A percentile compares a stretch with the other conserved stretches of the same genome.
These are phyloP conservation scores for Aphelocoma californica DNA, from an alignment of 2,797 vertebrate genomes.

Conservation along the genomic window DNA sequence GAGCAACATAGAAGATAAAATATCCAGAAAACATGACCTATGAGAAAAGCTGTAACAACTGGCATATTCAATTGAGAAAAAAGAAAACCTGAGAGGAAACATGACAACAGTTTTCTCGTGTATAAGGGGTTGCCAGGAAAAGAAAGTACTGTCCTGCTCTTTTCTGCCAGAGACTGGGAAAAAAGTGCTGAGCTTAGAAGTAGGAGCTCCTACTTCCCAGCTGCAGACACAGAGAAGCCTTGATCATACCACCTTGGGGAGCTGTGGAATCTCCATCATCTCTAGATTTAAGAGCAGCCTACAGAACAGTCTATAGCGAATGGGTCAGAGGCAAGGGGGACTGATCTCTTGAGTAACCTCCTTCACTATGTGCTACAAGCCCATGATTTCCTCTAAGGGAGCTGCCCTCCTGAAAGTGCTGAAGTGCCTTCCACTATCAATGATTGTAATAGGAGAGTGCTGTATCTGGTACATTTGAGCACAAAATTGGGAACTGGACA, in stretches of 20 bases:
- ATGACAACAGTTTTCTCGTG: background rate
- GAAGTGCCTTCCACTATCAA: background rate
- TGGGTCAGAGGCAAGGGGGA: background rate
- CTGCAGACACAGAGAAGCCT: background rate
- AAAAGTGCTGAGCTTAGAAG: background rate
- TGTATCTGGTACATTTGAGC: background rate
- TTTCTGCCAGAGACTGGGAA: background rate
- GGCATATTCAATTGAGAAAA: background rate
- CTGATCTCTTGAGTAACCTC: background rate
- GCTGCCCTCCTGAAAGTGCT: background rate
- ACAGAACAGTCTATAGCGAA: background rate
- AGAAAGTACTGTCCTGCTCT: background rate
- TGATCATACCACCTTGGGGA: background rate
- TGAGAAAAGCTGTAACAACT: background rate
- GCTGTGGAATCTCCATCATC: background rate
- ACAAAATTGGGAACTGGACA: background rate
- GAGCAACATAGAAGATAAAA: background rate
- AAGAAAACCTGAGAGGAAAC: background rate
- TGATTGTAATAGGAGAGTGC: background rate
- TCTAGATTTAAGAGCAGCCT: background rate
- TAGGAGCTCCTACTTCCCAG: background rate
- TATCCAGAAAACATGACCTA: background rate
- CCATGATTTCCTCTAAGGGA: background rate
- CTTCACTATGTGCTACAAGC: rapidly evolving
- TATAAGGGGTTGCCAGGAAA: background rate